A percentile compares a stretch with the other conserved stretches of the same genome.
These are phyloP conservation scores for Hanleya hanleyi DNA, from an alignment of 2,888 invertebrate genomes.

Conservation along the genomic window DNA sequence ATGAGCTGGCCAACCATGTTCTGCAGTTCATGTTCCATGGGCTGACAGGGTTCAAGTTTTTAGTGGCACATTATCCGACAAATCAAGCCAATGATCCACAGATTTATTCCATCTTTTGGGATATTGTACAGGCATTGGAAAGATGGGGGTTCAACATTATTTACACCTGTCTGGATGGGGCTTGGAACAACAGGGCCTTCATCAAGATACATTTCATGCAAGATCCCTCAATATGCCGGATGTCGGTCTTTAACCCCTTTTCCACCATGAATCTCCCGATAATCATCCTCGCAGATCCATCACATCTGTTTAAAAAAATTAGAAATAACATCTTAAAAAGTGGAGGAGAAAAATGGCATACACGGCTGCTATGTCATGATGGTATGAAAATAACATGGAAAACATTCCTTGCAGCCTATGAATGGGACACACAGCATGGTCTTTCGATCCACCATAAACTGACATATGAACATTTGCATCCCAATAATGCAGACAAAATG, in stretches of 20 bases:
- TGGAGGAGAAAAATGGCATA: constrained; percentile 13
- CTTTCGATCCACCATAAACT: constrained; percentile 1
- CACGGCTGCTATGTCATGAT: neutral
- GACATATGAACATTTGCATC: neutral
- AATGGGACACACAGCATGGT: constrained; percentile 6
- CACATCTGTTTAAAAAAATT: neutral
- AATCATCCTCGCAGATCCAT: neutral
- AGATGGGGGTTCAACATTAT: neutral
- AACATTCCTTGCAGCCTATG: neutral
- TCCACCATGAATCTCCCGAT: neutral
- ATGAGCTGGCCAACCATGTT: neutral
- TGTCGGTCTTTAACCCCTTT: neutral
- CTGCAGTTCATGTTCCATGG: no score
- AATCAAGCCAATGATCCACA: neutral
- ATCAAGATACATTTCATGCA: constrained; percentile 5
- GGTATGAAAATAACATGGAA: constrained; percentile 6
- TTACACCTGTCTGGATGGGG: constrained; percentile 5
- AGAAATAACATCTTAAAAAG: constrained; percentile 6
- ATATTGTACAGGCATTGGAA: constrained; percentile 8
- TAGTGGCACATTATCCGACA: constrained; percentile 9
- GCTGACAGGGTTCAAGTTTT: neutral
- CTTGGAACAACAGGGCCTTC: neutral
- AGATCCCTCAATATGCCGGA: no score
- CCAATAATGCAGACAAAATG: neutral
- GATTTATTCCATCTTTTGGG: constrained; percentile 13